phyloP scores from a whole-genome alignment of 1,140 invertebrate species.

The Gryon sp. region DNA sequence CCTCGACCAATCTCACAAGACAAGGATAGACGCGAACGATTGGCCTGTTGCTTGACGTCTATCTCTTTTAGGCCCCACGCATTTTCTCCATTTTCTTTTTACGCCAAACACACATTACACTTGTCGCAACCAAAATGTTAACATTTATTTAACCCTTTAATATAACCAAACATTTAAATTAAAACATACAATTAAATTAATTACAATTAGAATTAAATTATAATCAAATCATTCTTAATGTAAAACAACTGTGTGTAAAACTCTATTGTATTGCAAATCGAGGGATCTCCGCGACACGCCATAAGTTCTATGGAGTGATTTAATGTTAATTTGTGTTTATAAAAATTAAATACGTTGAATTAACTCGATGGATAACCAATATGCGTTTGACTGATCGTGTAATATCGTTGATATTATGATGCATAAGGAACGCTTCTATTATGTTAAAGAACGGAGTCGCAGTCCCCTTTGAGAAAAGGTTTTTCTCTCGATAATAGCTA shows the following conservation, averaged over 20 bases:
- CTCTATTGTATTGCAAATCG: slow-evolving; percentile 21
- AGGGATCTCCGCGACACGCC: background rate
- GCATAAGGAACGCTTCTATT: slow-evolving; percentile 26
- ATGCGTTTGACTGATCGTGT: slow-evolving; percentile 1
- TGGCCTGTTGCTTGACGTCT: slow-evolving; percentile 72
- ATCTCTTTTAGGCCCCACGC: slow-evolving; percentile 67
- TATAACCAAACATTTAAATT: no score
- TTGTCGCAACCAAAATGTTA: no score
- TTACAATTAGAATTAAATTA: no score
- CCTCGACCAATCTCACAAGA: slow-evolving; percentile 78
- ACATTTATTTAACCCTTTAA: no score
- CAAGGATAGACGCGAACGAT: slow-evolving; percentile 74
- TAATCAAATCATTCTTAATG: no score
- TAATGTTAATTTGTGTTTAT: slow-evolving; percentile 18
- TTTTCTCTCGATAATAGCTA: slow-evolving; percentile 76
- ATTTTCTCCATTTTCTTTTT: slow-evolving; percentile 43
- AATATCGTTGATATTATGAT: slow-evolving; percentile 25
- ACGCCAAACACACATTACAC: no score
- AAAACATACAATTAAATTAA: no score
- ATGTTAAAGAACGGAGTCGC: slow-evolving; percentile 24
- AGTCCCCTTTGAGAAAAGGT: slow-evolving; percentile 64
- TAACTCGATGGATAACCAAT: slow-evolving; percentile 17
- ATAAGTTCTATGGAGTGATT: no score
- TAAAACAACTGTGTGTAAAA: no score
- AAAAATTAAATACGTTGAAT: background rate